Conservation (phyloP, 2,888 invertebrate species). For the Clitarchus hookeri region DNA sequence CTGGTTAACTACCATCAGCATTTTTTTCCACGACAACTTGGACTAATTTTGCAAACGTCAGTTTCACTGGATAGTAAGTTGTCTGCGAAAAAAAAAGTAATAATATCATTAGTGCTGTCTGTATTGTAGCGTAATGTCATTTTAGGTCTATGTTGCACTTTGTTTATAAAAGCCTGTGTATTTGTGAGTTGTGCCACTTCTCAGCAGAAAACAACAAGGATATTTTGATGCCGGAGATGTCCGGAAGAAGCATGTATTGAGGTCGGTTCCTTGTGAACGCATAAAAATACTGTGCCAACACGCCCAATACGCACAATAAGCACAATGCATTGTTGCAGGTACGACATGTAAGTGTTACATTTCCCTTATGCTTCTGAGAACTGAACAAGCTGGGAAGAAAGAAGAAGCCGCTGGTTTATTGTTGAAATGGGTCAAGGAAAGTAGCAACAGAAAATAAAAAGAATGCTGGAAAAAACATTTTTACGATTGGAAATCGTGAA, state of each 20-base stretch:
- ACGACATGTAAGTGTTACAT: not conserved
- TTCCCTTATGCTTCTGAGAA: not conserved
- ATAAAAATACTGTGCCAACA: not conserved
- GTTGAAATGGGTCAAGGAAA: slow-evolving; percentile 21
- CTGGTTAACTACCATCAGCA: too few relatives aligned
- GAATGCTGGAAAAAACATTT: not conserved
- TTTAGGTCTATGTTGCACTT: too few relatives aligned
- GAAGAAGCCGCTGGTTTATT: not conserved
- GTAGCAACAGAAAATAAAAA: slow-evolving; percentile 11
- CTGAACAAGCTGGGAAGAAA: not conserved
- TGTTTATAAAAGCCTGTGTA: too few relatives aligned
- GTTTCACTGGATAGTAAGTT: too few relatives aligned
- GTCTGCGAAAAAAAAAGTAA: too few relatives aligned
- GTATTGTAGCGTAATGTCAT: too few relatives aligned
- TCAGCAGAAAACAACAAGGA: too few relatives aligned
- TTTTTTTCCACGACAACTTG: too few relatives aligned
- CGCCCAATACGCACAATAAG: not conserved
- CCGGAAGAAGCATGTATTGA: not conserved
- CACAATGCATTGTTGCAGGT: not conserved
- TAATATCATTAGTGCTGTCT: too few relatives aligned
- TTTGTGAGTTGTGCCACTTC: too few relatives aligned
- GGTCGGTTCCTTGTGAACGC: not conserved
- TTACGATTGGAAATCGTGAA: slow-evolving; percentile 25
- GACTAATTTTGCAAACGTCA: too few relatives aligned
- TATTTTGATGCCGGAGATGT: too few relatives aligned